Evolutionary conservation across 1,140 invertebrate species (phyloP).

Genomic region (Drosophila nigrodunni): DNA sequence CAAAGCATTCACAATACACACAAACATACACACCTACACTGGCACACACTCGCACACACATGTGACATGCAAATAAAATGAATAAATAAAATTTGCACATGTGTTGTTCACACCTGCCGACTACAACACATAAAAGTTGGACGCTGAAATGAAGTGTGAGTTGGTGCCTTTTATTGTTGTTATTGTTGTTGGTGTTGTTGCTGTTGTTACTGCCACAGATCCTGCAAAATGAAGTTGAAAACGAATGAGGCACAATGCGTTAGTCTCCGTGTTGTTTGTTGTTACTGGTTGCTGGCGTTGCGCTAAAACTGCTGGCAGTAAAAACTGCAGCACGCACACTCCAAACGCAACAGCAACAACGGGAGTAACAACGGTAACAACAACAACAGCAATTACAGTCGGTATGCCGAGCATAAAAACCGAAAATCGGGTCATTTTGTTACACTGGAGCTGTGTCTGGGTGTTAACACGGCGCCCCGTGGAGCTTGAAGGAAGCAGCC

Average conservation of each 20-base stretch:
- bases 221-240: constrained; percentile 69
- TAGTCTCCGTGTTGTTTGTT: constrained; percentile 40
- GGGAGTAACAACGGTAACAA: constrained; percentile 22
- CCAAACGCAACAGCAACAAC: constrained; percentile 51
- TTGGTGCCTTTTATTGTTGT: constrained; percentile 29
- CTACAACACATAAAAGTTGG: constrained; percentile 68
- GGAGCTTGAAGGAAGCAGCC: neutral
- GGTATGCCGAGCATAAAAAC: constrained; percentile 62
- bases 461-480: constrained; percentile 41
- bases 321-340: constrained; percentile 80
- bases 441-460: constrained; percentile 19
- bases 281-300: constrained; percentile 42
- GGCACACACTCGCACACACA: constrained; percentile 45
- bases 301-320: constrained; percentile 62
- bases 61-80: constrained; percentile 79
- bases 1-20: constrained; percentile 55
- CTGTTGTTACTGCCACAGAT: constrained; percentile 16
- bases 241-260: constrained; percentile 74
- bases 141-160: constrained; percentile 72
- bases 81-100: constrained; percentile 82
- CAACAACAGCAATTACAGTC: constrained; percentile 46
- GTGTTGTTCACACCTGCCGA: constrained; percentile 75
- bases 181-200: constrained; percentile 8
- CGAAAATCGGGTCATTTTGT: constrained; percentile 77
- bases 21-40: constrained; percentile 25